Evolutionary conservation across 2,888 invertebrate species (phyloP), one percentile per base, ranked within the genome.

Genomic region (Spisula subtruncata): DNA sequence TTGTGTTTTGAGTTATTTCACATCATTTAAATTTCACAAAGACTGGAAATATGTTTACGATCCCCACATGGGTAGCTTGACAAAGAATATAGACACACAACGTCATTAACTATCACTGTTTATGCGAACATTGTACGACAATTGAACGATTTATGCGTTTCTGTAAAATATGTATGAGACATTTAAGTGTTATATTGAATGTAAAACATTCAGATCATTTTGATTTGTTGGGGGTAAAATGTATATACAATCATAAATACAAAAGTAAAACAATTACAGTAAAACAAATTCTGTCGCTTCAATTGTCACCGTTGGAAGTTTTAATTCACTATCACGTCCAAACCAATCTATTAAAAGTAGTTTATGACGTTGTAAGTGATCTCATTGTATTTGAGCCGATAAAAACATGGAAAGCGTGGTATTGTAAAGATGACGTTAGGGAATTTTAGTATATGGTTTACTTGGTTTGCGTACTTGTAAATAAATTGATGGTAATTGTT

Each of bases 81-180:
- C 35, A 75, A 32, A 18, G 32, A 35, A 32, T 75, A 75, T 75
- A 75, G 75, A 75, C 35, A 32, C 35, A 14, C 12, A 18, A 32
- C 32, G 32, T 75, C 29, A 75, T 75, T 25, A 35, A 35, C 16
- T 32, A 16, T 32, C 32, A 32, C 10, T 75, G 32, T 35, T 75
- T 16, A 75, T 14, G 35, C 12, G 35, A 32, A 32, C 18, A 12
- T 18, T 16, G 75, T 75, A 18, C 75, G 29, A 32, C 75, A 75
- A 75, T 32, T 35, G 16, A 75, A 75, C 5, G 35, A 75, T 75
- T 75, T 75, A 75, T 75, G 12, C 18, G 32, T 32, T 16, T 29
- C 1, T 71, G 71, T 71, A 14, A 29, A 71, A 71, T 71, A 71
- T 71, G 71, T 71, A 71, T 29, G 71, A 71, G 14, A 56, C 20